A percentile compares a stretch with the other conserved stretches of the same genome.
These are phyloP conservation scores for Hydropotes inermis DNA, from an alignment of 2,113 vertebrate genomes.

Conservation along the genomic window DNA sequence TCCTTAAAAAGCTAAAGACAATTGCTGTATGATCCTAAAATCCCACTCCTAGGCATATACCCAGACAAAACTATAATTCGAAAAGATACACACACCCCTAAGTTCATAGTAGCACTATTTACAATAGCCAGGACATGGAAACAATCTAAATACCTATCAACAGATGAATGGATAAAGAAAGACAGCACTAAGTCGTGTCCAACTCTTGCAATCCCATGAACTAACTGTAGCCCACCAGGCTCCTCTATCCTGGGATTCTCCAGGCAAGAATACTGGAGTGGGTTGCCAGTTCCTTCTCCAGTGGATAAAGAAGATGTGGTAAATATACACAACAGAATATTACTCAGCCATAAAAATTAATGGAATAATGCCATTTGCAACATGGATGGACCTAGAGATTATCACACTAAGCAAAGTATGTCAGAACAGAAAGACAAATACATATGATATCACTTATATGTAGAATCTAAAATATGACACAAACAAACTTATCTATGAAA, in stretches of 20 bases:
- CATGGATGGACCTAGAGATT: not conserved
- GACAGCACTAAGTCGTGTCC: rapidly evolving
- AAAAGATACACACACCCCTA: not conserved
- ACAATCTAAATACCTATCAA: not conserved
- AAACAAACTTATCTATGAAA: not conserved
- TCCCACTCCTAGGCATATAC: not conserved
- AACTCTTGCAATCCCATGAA: rapidly evolving
- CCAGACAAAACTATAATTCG: not conserved
- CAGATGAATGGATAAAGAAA: not conserved
- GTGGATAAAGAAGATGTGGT: not conserved
- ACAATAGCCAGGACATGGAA: not conserved
- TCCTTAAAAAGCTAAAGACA: not conserved
- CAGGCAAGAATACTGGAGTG: not conserved
- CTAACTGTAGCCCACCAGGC: not conserved
- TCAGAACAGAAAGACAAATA: not conserved
- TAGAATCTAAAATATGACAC: not conserved
- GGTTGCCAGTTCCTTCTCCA: not conserved
- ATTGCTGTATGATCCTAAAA: not conserved
- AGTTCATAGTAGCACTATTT: not conserved
- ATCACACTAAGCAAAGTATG: not conserved
- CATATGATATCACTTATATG: not conserved
- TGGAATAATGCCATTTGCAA: not conserved
- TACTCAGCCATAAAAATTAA: not conserved
- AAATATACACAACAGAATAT: not conserved
- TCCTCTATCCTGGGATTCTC: not conserved